Evolutionary conservation across 2,888 invertebrate species (phyloP).

Genomic region (Corythucha ciliata): DNA sequence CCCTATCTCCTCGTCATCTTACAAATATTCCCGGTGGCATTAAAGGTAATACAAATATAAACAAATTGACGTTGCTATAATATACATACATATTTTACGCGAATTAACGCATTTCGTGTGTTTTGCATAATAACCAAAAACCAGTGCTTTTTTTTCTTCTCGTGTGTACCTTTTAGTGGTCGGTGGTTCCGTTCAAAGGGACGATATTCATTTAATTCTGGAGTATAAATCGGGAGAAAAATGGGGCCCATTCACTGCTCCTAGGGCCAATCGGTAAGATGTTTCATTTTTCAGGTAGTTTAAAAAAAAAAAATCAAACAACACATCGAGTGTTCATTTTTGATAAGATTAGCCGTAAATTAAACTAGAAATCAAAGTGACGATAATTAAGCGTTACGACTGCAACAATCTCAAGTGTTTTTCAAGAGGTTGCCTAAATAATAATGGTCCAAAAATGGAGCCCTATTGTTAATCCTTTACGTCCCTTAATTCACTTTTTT

Average conservation of each 20-base stretch:
- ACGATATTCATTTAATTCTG: slow-evolving; percentile 69
- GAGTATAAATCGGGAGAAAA: slow-evolving; percentile 68
- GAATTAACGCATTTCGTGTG: no score
- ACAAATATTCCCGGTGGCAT: slow-evolving; percentile 53
- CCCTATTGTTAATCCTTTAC: background rate
- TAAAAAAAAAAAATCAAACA: background rate
- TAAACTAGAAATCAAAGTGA: background rate
- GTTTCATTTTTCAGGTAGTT: slow-evolving; percentile 1
- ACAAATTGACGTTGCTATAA: no score
- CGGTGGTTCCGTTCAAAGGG: slow-evolving; percentile 54
- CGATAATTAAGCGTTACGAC: background rate
- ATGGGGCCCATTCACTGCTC: slow-evolving; percentile 65
- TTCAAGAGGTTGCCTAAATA: background rate
- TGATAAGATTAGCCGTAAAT: background rate
- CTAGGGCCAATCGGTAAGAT: slow-evolving; percentile 63
- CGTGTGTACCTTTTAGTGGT: slow-evolving; percentile 44
- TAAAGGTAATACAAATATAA: no score
- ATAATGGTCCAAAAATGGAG: background rate
- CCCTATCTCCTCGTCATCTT: slow-evolving; percentile 53
- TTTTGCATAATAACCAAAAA: background rate
- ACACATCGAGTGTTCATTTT: background rate
- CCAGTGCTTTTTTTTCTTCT: background rate
- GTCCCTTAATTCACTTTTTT: slow-evolving; percentile 11
- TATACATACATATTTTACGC: no score
- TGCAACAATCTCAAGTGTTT: background rate